Evolutionary conservation across 2,113 vertebrate genomes (phyloP).

Genomic region (Pogona vitticeps): DNA sequence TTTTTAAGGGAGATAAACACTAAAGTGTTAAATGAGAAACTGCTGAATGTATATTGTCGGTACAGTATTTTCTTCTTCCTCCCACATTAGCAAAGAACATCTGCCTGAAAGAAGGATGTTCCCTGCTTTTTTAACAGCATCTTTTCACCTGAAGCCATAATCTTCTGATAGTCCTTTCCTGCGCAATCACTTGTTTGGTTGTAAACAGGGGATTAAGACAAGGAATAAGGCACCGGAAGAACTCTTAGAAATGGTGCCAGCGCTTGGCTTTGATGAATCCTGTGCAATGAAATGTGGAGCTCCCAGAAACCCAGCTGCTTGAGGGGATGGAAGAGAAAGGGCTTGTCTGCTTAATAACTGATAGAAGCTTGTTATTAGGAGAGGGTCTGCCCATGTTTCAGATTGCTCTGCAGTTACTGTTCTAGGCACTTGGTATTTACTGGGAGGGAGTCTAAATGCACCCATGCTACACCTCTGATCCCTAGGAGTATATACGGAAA

Average conservation of each 20-base stretch:
- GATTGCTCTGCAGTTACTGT: neutral
- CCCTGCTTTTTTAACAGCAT: conserved; percentile 10
- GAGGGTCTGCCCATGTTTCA: neutral
- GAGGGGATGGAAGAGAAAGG: neutral
- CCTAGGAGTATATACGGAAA: no score
- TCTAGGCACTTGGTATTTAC: neutral
- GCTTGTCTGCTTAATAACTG: conserved; percentile 14
- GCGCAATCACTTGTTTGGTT: neutral
- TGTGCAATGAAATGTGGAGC: neutral
- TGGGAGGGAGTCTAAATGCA: neutral
- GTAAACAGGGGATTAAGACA: conserved; percentile 11
- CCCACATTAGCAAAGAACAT: conserved; percentile 2
- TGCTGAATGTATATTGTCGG: neutral
- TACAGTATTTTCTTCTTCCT: neutral
- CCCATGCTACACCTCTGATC: neutral
- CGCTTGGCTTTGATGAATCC: neutral
- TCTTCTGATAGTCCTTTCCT: conserved; percentile 26
- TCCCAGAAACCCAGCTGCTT: neutral
- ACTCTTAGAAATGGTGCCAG: neutral
- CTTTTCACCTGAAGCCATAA: conserved; percentile 17
- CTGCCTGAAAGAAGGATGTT: neutral
- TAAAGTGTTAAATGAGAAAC: neutral
- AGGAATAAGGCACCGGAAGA: conserved; percentile 14
- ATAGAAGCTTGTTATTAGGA: neutral
- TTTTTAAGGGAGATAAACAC: neutral